These are phyloP conservation scores for Steinernema carpocapsae DNA, from an alignment of 2,888 invertebrate genomes.

Conservation along the genomic window DNA sequence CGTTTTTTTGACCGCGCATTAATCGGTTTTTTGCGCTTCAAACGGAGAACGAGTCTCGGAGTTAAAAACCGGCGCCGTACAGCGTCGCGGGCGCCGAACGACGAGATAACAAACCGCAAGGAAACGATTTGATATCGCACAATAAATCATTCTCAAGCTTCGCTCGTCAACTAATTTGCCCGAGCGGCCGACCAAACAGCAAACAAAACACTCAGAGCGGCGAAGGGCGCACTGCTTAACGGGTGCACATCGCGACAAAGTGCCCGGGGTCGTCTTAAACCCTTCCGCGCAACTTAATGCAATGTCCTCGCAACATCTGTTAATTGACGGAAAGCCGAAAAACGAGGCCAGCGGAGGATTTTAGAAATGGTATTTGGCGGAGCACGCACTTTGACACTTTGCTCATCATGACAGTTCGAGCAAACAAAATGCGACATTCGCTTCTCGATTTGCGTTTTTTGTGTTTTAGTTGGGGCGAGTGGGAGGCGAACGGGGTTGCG, in stretches of 20 bases:
- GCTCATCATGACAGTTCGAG: neutral
- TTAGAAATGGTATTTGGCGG: neutral
- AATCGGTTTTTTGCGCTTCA: too few relatives aligned
- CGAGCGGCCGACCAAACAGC: neutral
- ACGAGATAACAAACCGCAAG: neutral
- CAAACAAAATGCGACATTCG: slow-evolving; percentile 18
- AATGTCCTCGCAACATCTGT: slow-evolving; percentile 24
- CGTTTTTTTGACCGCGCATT: too few relatives aligned
- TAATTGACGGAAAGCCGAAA: neutral
- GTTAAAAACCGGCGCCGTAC: neutral
- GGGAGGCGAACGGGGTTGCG: neutral
- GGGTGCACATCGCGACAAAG: neutral
- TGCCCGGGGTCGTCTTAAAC: neutral
- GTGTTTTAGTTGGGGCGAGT: slow-evolving; percentile 13
- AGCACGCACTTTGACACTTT: slow-evolving; percentile 2
- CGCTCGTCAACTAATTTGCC: neutral
- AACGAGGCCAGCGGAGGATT: neutral
- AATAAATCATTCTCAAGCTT: neutral
- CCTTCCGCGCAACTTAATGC: slow-evolving; percentile 23
- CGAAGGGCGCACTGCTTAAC: neutral
- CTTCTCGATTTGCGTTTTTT: slow-evolving; percentile 7
- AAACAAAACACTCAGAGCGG: neutral
- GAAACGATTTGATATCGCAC: neutral
- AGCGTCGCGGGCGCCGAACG: neutral
- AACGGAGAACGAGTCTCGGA: neutral